Evolutionary conservation across 2,888 invertebrate species (phyloP), one percentile per base, ranked within the genome.

Genomic region (Parnassius orleans): DNA sequence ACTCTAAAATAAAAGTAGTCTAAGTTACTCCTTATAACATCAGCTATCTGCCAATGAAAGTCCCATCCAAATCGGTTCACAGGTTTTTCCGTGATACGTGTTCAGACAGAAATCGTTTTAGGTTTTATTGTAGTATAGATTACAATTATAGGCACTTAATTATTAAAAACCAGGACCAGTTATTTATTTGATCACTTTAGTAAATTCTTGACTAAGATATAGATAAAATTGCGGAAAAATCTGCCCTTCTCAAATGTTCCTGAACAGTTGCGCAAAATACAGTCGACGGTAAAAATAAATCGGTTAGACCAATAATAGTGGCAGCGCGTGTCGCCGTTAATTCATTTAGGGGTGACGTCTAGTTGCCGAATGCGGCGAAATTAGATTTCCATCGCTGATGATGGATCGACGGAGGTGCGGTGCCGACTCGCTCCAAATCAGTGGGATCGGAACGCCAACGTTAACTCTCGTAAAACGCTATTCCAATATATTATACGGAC

Each of bases 331-430:
- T 74, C 78, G 75, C 67, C 72, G 70, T 78, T 89, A 88, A 89
- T 84, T 83, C 82, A 75, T 79, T 89, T 89, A 87, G 75, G 76
- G 75, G 72, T 70, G 77, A 77, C 72, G 77, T 79, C 79, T 75
- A 76, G 76, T 76, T 76, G 79, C 78, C 81, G 78, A 85, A 81
- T 78, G 81, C 73, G 78, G 71, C 69, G 74, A 84, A 87, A 90
- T 90, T 89, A 82, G 84, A 90, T 90, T 85, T 86, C 81, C 88
- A 87, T 87, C 76, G 73, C 65, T 76, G 79, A 85, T 90, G 89
- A 90, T 83, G 84, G 88, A 89, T 89, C 79, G 83, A 68, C 65
- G 67, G 57, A 44, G 65, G 60, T 69, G 65, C 68, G 69, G 60
- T 64, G 68, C 71, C 69, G 66, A 60, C 63, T 44, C 52, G 44